phyloP scores from a whole-genome alignment of 2,888 invertebrate species.

The Sphinx pinastri region DNA sequence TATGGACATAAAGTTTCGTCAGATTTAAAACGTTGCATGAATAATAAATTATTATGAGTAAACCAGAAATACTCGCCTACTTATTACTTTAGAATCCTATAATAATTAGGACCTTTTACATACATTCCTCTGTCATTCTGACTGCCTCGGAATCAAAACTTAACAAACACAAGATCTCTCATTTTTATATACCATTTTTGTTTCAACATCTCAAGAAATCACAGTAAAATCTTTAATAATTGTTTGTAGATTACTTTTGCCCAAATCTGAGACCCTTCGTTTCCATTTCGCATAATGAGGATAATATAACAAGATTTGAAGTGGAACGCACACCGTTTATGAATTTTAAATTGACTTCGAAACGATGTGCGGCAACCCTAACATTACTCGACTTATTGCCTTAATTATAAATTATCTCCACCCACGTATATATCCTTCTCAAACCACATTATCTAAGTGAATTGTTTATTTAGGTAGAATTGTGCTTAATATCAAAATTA shows the following conservation, averaged over 20 bases:
- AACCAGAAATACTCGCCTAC: too few species aligned
- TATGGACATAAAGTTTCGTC: too few species aligned
- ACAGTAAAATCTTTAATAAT: too few species aligned
- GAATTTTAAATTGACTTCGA: conserved; percentile 22
- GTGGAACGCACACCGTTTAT: background rate
- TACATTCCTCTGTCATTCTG: too few species aligned
- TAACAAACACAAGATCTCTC: too few species aligned
- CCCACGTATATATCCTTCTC: conserved; percentile 30
- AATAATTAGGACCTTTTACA: too few species aligned
- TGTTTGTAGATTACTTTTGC: too few species aligned
- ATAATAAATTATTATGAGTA: too few species aligned
- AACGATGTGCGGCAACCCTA: conserved; percentile 27
- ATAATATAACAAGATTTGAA: background rate
- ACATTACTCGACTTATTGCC: conserved; percentile 34
- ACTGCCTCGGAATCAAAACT: too few species aligned
- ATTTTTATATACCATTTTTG: too few species aligned
- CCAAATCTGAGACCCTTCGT: background rate
- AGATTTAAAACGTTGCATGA: too few species aligned
- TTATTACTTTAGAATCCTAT: background rate
- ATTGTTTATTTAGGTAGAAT: conserved; percentile 9
- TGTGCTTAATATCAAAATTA: background rate
- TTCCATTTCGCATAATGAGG: background rate
- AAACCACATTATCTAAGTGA: conserved; percentile 28
- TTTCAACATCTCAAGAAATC: too few species aligned
- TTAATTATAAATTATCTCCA: conserved; percentile 41